These are phyloP conservation scores for Coracias cyanogaster DNA, from an alignment of 2,797 vertebrate genomes.

Conservation along the genomic window DNA sequence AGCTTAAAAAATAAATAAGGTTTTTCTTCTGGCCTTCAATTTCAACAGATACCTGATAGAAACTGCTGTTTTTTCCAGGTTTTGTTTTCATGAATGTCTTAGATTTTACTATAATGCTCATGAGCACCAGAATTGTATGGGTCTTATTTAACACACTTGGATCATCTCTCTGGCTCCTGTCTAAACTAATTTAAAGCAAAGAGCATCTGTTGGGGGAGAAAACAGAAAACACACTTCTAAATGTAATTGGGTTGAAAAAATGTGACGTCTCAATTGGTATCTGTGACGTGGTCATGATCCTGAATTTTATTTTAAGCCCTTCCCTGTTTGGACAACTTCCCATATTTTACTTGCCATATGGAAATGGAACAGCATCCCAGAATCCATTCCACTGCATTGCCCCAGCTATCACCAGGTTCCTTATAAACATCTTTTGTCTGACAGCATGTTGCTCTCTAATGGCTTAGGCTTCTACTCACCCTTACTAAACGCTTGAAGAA, in stretches of 20 bases:
- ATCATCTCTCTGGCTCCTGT: background rate
- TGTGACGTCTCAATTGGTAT: background rate
- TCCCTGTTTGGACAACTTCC: background rate
- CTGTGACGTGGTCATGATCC: background rate
- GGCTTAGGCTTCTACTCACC: background rate
- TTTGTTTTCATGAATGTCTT: background rate
- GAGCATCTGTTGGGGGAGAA: background rate
- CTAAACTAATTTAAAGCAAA: conserved; percentile 6
- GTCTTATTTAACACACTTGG: background rate
- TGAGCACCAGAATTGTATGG: background rate
- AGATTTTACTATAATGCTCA: background rate
- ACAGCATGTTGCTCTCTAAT: background rate
- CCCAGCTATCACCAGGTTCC: background rate
- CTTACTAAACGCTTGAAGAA: background rate
- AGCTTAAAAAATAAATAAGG: background rate
- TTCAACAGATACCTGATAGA: background rate
- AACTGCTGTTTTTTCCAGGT: background rate
- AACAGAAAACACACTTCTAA: background rate
- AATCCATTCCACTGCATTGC: background rate
- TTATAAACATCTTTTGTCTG: background rate
- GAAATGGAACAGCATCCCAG: background rate
- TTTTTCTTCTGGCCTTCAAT: background rate
- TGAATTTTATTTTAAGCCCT: background rate
- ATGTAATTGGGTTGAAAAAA: background rate
- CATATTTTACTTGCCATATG: background rate